Evolutionary conservation across 2,797 vertebrate species (phyloP).

Genomic region (Podarcis siculus): DNA sequence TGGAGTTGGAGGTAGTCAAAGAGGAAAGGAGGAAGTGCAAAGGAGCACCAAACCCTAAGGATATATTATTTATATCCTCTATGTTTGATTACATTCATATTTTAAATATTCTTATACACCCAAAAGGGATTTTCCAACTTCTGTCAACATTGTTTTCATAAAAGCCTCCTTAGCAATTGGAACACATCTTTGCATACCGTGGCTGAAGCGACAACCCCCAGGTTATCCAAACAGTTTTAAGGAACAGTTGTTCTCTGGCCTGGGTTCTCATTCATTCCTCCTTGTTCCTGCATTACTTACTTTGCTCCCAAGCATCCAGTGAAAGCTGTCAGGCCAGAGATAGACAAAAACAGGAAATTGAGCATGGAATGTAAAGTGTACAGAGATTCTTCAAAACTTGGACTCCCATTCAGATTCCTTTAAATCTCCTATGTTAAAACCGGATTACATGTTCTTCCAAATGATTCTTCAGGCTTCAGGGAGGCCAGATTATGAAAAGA

Average conservation of each 20-base stretch:
- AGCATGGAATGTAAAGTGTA: slow-evolving; percentile 6
- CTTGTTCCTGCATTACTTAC: slow-evolving; percentile 23
- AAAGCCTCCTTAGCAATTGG: not conserved
- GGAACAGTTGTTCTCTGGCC: slow-evolving; percentile 12
- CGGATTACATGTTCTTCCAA: slow-evolving; percentile 55
- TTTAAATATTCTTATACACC: not conserved
- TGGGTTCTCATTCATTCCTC: slow-evolving; percentile 8
- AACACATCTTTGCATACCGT: not conserved
- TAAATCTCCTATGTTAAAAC: slow-evolving; percentile 23
- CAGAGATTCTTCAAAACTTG: slow-evolving; percentile 34
- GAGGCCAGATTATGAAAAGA: slow-evolving; percentile 28
- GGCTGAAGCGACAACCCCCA: not conserved
- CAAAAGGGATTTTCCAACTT: not conserved
- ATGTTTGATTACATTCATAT: not conserved
- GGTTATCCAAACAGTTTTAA: not conserved
- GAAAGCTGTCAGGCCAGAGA: slow-evolving; percentile 19
- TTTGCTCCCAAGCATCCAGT: slow-evolving; percentile 46
- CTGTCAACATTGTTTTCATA: not conserved
- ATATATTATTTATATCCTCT: not conserved
- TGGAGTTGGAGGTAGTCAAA: not conserved
- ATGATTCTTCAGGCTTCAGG: slow-evolving; percentile 30
- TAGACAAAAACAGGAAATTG: slow-evolving; percentile 24
- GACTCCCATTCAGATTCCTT: slow-evolving; percentile 34
- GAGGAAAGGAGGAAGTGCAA: not conserved
- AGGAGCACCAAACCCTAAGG: not conserved